Conservation (phyloP, 2,113 vertebrate species). For the Zapornia atra region DNA sequence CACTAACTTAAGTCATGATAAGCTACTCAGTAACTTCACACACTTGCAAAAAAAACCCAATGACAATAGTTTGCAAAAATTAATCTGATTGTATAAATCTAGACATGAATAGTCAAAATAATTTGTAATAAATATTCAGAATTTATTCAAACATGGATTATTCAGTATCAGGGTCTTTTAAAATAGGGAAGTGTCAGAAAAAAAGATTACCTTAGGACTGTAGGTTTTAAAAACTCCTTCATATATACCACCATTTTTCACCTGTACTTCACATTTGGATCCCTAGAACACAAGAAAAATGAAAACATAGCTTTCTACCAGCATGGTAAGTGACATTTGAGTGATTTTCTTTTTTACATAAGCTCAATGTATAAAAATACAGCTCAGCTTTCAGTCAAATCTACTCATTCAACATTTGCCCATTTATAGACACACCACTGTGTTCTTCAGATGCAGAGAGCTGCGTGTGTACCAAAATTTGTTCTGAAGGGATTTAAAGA, state of each 20-base stretch:
- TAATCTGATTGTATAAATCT: not conserved
- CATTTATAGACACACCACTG: not conserved
- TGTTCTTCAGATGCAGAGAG: not conserved
- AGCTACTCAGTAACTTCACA: not conserved
- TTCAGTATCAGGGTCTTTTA: not conserved
- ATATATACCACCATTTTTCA: conserved; percentile 96
- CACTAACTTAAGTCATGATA: not conserved
- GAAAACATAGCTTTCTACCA: not conserved
- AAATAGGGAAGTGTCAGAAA: not conserved
- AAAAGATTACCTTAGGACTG: conserved; percentile 91
- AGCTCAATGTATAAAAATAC: not conserved
- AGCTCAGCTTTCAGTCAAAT: not conserved
- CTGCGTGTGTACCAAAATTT: not conserved
- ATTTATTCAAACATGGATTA: not conserved
- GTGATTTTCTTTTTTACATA: not conserved
- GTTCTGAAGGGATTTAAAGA: not conserved
- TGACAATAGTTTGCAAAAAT: not conserved
- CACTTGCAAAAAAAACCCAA: not conserved
- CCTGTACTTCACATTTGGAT: conserved; percentile 98
- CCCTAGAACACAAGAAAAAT: conserved; percentile 80
- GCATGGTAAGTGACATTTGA: not conserved
- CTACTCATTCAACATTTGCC: not conserved
- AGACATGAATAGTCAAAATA: not conserved
- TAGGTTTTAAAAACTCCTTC: conserved; percentile 99
- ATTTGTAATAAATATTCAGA: not conserved